Evolutionary conservation across 2,797 vertebrate species (phyloP).

Genomic region (Lophura swinhoii): DNA sequence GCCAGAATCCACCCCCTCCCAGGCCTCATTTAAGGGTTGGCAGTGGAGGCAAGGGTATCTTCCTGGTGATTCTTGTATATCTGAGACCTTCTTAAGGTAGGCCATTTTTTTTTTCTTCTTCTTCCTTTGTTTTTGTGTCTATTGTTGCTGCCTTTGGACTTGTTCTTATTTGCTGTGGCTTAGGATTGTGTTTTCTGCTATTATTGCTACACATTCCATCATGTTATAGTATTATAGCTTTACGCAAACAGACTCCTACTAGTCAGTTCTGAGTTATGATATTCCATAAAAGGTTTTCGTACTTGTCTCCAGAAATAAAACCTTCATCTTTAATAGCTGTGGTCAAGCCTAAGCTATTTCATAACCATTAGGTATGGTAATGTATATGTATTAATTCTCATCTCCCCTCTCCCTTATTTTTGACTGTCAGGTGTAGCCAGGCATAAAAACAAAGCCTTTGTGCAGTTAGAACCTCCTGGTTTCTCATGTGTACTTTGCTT

Average conservation of each 20-base stretch:
- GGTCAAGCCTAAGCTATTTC: not conserved
- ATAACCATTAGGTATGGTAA: not conserved
- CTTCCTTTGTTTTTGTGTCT: too few species aligned
- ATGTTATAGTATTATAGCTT: too few species aligned
- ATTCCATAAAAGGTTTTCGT: not conserved
- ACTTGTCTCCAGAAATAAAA: not conserved
- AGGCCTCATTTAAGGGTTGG: too few species aligned
- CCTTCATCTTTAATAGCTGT: not conserved
- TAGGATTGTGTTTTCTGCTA: too few species aligned
- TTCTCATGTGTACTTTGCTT: constrained; percentile 22
- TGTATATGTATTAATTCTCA: not conserved
- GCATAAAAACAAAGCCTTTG: constrained; percentile 51
- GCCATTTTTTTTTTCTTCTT: too few species aligned
- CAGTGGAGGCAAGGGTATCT: too few species aligned
- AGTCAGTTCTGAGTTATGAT: not conserved
- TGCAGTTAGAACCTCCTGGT: constrained; percentile 16
- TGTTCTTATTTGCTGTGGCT: too few species aligned
- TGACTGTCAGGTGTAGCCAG: constrained; percentile 46
- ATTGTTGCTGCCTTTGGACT: too few species aligned
- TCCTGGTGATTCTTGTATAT: too few species aligned
- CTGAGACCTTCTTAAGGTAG: too few species aligned
- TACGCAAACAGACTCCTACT: not conserved
- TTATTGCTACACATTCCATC: too few species aligned
- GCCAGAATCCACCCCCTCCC: too few species aligned
- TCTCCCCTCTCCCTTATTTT: not conserved